Conservation (phyloP, 2,797 vertebrate species). For the Pitangus sulphuratus region DNA sequence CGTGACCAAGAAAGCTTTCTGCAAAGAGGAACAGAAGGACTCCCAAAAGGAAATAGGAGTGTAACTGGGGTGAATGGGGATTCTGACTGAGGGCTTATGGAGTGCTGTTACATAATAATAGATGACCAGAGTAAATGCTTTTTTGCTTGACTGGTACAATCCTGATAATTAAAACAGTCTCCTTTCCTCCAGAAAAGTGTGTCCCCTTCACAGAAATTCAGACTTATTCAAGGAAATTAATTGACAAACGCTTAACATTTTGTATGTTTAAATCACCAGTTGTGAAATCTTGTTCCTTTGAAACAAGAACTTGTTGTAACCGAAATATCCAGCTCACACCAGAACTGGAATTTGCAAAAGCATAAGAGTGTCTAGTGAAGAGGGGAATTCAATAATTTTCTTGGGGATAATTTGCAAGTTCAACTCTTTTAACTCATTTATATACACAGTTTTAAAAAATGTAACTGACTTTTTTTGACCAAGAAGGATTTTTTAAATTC, state of each 20-base stretch:
- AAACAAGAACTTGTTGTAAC: neutral
- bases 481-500: neutral
- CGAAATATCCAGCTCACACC: neutral
- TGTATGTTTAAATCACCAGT: rapidly evolving
- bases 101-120: neutral
- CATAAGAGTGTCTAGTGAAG: neutral
- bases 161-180: neutral
- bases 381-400: neutral
- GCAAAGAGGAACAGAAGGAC: neutral
- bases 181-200: neutral
- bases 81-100: neutral
- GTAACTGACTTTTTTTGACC: neutral
- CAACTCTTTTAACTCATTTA: neutral
- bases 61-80: neutral
- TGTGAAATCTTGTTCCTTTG: neutral
- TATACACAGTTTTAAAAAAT: neutral
- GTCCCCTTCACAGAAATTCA: neutral
- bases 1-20: neutral
- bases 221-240: neutral
- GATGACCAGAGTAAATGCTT: neutral
- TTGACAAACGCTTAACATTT: neutral
- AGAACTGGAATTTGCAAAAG: neutral
- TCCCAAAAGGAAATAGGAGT: neutral
- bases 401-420: neutral
- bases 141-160: neutral